Evolutionary conservation across 2,888 invertebrate genomes (phyloP), one percentile per base, ranked within the genome.

Genomic region (Andricus quercusramuli): DNA sequence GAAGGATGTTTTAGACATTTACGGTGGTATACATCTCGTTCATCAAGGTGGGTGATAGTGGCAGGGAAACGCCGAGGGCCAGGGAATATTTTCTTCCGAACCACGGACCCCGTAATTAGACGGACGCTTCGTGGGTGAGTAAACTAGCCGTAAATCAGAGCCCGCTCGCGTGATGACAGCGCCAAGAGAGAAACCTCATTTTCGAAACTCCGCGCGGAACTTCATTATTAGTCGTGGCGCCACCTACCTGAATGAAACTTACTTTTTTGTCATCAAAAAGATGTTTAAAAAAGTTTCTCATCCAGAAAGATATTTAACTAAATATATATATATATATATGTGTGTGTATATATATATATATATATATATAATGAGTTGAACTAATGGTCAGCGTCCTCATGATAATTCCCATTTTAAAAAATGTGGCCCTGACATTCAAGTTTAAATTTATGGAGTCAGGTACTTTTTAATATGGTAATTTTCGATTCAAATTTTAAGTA

Each of bases 91-190:
- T 84, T 87, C 86, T 86, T 87, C 78, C 85, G 84, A 85, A 84
- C 79, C 85, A 83, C 86, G 87, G 89, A 89, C 86, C 89, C 89
- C 87, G 88, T 88, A 90, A 91, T 91, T 90, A 90, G 90, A 90
- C 88, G 88, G 87, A 90, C 90, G 88, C 88, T 87, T 88, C 89
- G 90, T 90, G 90, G 90, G 89, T 90, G 91, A 90, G 89, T 89
- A 88, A 89, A 89, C 87, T 85, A 84, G 87, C 88, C 82, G 89
- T 91, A 91, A 91, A 91, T 91, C 90, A 90, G 86, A 79, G 78
- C 80, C 86, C 85, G 86, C 84, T 89, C 86, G 87, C 86, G 87
- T 87, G 89, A 89, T 88, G 89, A 90, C 86, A 83, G 88, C 88
- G 86, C 77, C 81, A 79, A 78, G 59, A 77, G 20, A 77, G 59